These are phyloP conservation scores for Meteorus sp. DNA, from an alignment of 1,140 invertebrate species.

Conservation along the genomic window DNA sequence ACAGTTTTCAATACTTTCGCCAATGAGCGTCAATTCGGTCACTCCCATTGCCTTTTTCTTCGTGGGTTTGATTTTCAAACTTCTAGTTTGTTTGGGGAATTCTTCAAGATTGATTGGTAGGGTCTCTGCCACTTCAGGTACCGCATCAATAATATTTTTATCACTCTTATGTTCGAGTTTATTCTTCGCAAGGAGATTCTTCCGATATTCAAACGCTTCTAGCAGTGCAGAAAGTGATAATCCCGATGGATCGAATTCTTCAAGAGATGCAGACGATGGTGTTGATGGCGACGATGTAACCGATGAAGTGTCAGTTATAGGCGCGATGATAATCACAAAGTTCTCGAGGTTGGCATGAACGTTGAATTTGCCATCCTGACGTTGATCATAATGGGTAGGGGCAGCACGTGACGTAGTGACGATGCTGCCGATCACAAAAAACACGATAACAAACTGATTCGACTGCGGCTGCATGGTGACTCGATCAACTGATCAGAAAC, in stretches of 20 bases:
- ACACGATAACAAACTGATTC: not conserved
- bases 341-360: slow-evolving; percentile 54
- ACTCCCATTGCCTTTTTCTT: slow-evolving; percentile 15
- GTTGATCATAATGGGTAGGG: slow-evolving; percentile 52
- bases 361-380: slow-evolving; percentile 56
- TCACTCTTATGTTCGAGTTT: not conserved
- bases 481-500: not conserved
- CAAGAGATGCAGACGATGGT: too few relatives aligned
- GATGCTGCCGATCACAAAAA: slow-evolving; percentile 3
- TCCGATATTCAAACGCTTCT: slow-evolving; percentile 27
- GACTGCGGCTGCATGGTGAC: slow-evolving; percentile 17
- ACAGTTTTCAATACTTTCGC: slow-evolving; percentile 49
- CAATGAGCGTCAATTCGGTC: slow-evolving; percentile 41
- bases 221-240: slow-evolving; percentile 22
- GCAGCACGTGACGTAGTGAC: slow-evolving; percentile 21
- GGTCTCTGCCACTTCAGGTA: not conserved
- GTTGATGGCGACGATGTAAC: slow-evolving; percentile 23
- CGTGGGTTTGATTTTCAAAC: not conserved
- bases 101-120: not conserved
- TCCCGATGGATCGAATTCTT: too few relatives aligned
- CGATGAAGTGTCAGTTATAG: slow-evolving; percentile 5
- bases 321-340: slow-evolving; percentile 47
- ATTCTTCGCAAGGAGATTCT: slow-evolving; percentile 24
- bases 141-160: not conserved
- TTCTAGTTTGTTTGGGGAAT: not conserved